phyloP scores from a whole-genome alignment of 2,113 vertebrate genomes.

The Gobius niger region DNA sequence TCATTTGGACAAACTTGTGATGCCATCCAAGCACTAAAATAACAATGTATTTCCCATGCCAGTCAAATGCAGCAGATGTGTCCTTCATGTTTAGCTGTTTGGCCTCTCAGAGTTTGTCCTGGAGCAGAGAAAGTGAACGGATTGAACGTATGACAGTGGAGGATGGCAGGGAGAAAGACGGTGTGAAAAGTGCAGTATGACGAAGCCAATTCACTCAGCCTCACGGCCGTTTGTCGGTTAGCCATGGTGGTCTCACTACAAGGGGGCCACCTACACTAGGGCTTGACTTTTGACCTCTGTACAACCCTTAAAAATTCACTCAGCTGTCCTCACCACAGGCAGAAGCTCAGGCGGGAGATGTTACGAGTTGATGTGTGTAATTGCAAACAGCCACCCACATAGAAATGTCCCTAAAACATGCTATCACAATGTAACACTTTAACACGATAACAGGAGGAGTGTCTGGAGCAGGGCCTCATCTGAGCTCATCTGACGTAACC shows the following conservation, averaged over 20 bases:
- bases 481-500: slow-evolving; percentile 8
- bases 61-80: slow-evolving; percentile 44
- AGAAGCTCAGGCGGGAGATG: slow-evolving; percentile 20
- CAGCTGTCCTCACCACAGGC: slow-evolving; percentile 59
- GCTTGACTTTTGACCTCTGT: slow-evolving; percentile 43
- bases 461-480: neutral
- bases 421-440: neutral
- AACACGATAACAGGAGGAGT: neutral
- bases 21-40: neutral
- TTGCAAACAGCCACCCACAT: neutral
- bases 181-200: slow-evolving; percentile 30
- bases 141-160: slow-evolving; percentile 12
- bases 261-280: slow-evolving; percentile 55
- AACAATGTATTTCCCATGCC: slow-evolving; percentile 40
- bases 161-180: slow-evolving; percentile 20
- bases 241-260: slow-evolving; percentile 51
- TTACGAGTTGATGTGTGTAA: slow-evolving; percentile 7
- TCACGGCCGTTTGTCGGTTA: slow-evolving; percentile 51
- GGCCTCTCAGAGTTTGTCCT: slow-evolving; percentile 24
- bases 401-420: neutral
- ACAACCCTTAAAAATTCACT: slow-evolving; percentile 41
- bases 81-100: slow-evolving; percentile 27
- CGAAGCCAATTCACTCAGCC: slow-evolving; percentile 49
- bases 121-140: slow-evolving; percentile 12
- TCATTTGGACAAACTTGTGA: neutral